These are phyloP conservation scores for Drosophila athabasca DNA, from an alignment of 1,140 invertebrate species.

Conservation along the genomic window DNA sequence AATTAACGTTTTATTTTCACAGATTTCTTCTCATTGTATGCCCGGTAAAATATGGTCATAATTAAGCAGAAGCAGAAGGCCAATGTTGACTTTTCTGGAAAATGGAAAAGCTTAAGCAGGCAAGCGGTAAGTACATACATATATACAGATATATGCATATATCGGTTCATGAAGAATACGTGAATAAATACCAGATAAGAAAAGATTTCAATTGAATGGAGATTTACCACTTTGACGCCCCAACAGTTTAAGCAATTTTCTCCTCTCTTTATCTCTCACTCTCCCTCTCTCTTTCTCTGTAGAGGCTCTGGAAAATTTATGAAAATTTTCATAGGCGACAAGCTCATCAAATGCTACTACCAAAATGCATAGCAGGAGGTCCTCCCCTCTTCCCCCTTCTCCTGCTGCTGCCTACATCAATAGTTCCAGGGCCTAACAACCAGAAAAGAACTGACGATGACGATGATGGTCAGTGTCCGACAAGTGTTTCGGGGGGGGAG, in stretches of 20 bases:
- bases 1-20: slow-evolving; percentile 29
- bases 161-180: too few species aligned
- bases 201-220: too few species aligned
- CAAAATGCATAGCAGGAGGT: slow-evolving; percentile 10
- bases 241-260: not conserved
- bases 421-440: not conserved
- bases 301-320: slow-evolving; percentile 13
- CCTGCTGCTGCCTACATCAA: slow-evolving; percentile 13
- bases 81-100: not conserved
- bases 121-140: not conserved
- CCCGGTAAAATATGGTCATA: not conserved
- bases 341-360: slow-evolving; percentile 17
- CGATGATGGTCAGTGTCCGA: slow-evolving; percentile 22
- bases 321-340: slow-evolving; percentile 29
- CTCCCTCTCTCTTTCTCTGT: too few species aligned
- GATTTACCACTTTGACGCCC: too few species aligned
- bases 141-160: too few species aligned
- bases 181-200: too few species aligned
- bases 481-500: slow-evolving; percentile 1
- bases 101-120: not conserved
- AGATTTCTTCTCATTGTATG: slow-evolving; percentile 4
- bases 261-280: not conserved
- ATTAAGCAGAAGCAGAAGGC: slow-evolving; percentile 11
- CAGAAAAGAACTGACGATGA: slow-evolving; percentile 25
- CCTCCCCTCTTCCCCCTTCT: too few species aligned